Evolutionary conservation across 2,888 invertebrate species (phyloP).

Genomic region (Megalurothrips usitatus): DNA sequence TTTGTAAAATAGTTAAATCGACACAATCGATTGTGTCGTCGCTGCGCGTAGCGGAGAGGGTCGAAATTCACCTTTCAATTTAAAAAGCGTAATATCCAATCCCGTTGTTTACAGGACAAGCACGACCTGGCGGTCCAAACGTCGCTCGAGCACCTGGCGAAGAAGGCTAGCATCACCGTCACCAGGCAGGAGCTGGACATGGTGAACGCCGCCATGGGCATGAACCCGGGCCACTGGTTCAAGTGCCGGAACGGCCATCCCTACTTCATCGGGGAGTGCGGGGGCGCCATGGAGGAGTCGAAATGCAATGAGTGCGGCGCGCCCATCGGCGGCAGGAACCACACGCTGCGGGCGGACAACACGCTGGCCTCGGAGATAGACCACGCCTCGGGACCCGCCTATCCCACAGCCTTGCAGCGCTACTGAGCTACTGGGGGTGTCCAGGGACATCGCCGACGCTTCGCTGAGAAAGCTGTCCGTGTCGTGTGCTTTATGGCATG

Average conservation of each 20-base stretch:
- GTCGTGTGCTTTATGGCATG: too few relatives aligned
- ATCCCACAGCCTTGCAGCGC: conserved; percentile 42
- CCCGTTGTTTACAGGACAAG: neutral
- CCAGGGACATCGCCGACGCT: too few relatives aligned
- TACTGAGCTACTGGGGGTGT: too few relatives aligned
- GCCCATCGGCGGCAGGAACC: conserved; percentile 53
- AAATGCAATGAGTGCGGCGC: conserved; percentile 57
- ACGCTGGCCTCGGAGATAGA: conserved; percentile 53
- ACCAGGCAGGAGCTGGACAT: neutral
- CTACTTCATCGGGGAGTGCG: conserved; percentile 64
- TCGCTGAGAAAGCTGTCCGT: too few relatives aligned
- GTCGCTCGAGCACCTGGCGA: neutral
- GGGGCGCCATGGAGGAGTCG: conserved; percentile 55
- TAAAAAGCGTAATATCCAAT: too few relatives aligned
- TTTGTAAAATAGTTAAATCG: too few relatives aligned
- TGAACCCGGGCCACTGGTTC: conserved; percentile 62
- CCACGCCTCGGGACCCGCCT: conserved; percentile 51
- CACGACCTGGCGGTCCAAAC: neutral
- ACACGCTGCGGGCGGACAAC: conserved; percentile 51
- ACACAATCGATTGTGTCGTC: too few relatives aligned
- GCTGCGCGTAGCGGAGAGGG: too few relatives aligned
- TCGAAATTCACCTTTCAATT: too few relatives aligned
- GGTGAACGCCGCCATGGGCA: conserved; percentile 39
- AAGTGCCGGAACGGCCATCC: conserved; percentile 66
- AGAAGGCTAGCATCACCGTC: neutral